phyloP scores from a whole-genome alignment of 1,140 invertebrate species.

The Thaumetopoea pityocampa region DNA sequence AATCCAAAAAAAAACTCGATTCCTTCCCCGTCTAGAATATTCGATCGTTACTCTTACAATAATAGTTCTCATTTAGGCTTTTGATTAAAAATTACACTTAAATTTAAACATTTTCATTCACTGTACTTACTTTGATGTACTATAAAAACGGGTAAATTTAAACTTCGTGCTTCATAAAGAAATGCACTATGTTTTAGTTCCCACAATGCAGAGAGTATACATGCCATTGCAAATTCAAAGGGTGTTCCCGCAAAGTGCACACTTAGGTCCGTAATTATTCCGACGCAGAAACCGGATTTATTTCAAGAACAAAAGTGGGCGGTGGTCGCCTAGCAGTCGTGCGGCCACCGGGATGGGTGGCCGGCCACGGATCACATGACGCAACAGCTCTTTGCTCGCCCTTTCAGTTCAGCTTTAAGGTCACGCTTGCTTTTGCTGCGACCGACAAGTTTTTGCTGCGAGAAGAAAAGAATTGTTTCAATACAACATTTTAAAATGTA shows the following conservation, averaged over 20 bases:
- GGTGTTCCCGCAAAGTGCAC: slow-evolving; percentile 38
- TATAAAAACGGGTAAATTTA: too few relatives aligned
- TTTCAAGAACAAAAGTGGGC: slow-evolving; percentile 31
- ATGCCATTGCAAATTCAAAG: slow-evolving; percentile 6
- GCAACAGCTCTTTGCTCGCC: slow-evolving; percentile 75
- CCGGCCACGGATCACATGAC: slow-evolving; percentile 77
- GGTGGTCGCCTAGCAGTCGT: slow-evolving; percentile 67
- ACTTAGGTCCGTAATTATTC: slow-evolving; percentile 34
- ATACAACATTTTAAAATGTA: too few relatives aligned
- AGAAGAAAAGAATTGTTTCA: slow-evolving; percentile 6
- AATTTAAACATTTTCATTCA: slow-evolving; percentile 7
- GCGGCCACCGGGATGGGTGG: slow-evolving; percentile 72
- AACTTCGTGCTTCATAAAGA: too few relatives aligned
- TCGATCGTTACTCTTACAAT: slow-evolving; percentile 15
- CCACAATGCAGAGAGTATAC: not conserved
- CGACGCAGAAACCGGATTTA: slow-evolving; percentile 18
- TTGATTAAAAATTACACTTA: slow-evolving; percentile 20
- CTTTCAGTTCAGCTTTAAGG: slow-evolving; percentile 76
- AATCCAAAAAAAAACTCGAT: slow-evolving; percentile 50
- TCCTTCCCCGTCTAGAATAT: slow-evolving; percentile 30
- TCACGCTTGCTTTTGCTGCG: slow-evolving; percentile 77
- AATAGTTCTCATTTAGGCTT: slow-evolving; percentile 19
- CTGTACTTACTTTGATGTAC: slow-evolving; percentile 4
- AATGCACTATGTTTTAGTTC: too few relatives aligned
- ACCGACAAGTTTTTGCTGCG: slow-evolving; percentile 63